Percentiles rank a stretch among this genome's conserved stretches.
Conservation (phyloP, 2,113 vertebrate species). For the Xyliphius kryptos region DNA sequence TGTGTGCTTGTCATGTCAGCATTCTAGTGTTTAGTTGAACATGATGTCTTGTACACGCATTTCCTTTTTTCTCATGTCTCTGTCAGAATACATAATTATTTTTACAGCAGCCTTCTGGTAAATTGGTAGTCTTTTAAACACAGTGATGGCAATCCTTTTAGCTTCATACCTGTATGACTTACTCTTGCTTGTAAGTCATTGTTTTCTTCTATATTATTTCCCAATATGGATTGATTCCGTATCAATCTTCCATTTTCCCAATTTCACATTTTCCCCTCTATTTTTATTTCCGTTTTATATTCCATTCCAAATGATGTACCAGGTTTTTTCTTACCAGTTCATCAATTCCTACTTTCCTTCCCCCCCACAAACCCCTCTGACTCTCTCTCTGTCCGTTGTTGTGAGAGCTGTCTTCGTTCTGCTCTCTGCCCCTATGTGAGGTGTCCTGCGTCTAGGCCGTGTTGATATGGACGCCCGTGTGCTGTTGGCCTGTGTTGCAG, state of each 20-base stretch:
- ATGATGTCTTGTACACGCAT: constrained; percentile 6
- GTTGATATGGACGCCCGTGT: constrained; percentile 40
- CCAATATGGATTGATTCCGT: no score
- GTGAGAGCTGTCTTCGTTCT: constrained; percentile 45
- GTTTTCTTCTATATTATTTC: no score
- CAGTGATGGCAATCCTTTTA: no score
- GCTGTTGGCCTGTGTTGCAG: constrained; percentile 72
- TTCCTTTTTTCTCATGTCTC: neutral
- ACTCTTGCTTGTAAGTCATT: no score
- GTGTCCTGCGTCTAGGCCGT: constrained; percentile 42
- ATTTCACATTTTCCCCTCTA: no score
- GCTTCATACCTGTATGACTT: no score
- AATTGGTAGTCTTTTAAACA: constrained; percentile 12
- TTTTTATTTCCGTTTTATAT: no score
- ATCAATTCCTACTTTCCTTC: no score
- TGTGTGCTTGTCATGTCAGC: neutral
- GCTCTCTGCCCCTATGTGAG: constrained; percentile 45
- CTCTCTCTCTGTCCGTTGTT: constrained; percentile 43
- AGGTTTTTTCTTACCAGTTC: no score
- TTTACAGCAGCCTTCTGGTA: constrained; percentile 4
- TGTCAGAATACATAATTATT: constrained; percentile 23
- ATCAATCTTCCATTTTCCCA: no score
- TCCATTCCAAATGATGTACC: no score
- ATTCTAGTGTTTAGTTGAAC: constrained; percentile 11
- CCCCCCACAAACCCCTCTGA: no score